Evolutionary conservation across 1,140 invertebrate genomes (phyloP), one percentile per base, ranked within the genome.

Genomic region (Ericerus pela): DNA sequence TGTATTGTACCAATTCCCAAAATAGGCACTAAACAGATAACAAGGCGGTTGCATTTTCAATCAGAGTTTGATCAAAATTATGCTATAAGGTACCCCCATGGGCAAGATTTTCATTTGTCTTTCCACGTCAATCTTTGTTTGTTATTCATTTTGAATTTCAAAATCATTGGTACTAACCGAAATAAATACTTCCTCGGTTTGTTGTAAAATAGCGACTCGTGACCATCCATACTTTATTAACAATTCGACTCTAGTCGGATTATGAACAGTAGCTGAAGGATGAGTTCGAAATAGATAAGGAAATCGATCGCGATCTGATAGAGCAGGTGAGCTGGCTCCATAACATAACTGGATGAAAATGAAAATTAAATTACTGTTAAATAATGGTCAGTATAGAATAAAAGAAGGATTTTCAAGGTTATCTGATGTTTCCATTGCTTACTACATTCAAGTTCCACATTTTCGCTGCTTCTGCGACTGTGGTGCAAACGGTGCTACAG

Each of bases 401-500:
- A 38, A 51, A 51, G 10, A 28, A 59, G 30, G 47, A 60, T 55
- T 52, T 58, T 51, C 41, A 30, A 36, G 52, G 22, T 26, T 27
- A n/a, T 55, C 30, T 20, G 29, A n/a, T n/a, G n/a, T n/a, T n/a
- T n/a, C n/a, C n/a, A n/a, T n/a, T n/a, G n/a, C 85, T 81, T 76
- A 98, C 94, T 73, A 99, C 96, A 65, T 99, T 86, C 36, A 99
- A 76, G 73, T 99, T 99, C 95, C 96, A 99, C 88, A 98, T 97
- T 73, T 96, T 96, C 26, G 96, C 95, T 28, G 95, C 92, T 73
- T 99, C 95, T 0, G 95, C 95, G 1, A 99, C 92, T 38, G 95
- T 96, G 8, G 96, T 99, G 64, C 95, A 98, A n/a, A 99, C 96
- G 2, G 94, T 96, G 61, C 91, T 96, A 70, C 96, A 99, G 51